Conservation (phyloP, 2,113 vertebrate genomes). For the Aleadryas rufinucha region DNA sequence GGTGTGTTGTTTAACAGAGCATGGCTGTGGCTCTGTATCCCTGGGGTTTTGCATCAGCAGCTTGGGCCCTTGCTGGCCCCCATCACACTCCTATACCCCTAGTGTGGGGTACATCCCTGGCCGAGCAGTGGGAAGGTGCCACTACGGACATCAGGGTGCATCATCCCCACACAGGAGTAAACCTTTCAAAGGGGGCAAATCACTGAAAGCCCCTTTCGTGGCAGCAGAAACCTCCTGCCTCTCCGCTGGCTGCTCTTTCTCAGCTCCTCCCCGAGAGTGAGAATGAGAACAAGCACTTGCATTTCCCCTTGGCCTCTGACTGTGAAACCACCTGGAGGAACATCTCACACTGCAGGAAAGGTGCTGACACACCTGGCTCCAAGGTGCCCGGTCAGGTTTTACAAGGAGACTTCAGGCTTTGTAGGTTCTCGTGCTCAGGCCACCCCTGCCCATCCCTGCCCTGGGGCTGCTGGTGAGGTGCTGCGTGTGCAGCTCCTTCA, state of each 20-base stretch:
- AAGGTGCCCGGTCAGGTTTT: rapidly evolving
- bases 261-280: rapidly evolving
- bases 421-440: neutral
- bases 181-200: neutral
- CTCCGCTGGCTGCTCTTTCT: neutral
- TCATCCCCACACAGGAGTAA: neutral
- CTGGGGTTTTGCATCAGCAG: neutral
- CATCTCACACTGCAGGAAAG: neutral
- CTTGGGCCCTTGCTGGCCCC: neutral
- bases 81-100: rapidly evolving
- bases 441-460: neutral
- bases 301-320: neutral
- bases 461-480: neutral
- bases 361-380: neutral
- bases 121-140: neutral
- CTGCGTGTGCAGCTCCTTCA: neutral
- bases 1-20: neutral
- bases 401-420: neutral
- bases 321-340: neutral
- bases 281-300: neutral
- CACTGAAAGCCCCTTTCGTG: neutral
- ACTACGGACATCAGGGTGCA: neutral
- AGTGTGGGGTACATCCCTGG: neutral
- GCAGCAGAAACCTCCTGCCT: neutral
- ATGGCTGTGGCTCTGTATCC: neutral